Evolutionary conservation across 2,797 vertebrate genomes (phyloP).

Genomic region (Crossoptilon crossoptilon): DNA sequence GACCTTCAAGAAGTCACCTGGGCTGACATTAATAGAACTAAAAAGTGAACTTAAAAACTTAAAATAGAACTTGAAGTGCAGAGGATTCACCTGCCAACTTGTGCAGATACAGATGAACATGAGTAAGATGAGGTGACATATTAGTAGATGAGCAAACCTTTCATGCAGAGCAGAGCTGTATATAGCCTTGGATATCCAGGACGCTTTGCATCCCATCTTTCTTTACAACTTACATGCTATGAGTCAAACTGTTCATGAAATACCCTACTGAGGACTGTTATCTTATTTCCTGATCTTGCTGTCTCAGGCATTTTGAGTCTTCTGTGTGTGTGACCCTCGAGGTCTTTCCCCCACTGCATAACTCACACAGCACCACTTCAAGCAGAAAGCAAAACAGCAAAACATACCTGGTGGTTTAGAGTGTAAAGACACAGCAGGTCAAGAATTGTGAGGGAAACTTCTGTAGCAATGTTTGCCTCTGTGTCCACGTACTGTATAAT

Average conservation of each 20-base stretch:
- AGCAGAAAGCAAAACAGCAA: neutral
- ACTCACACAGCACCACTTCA: neutral
- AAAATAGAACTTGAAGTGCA: neutral
- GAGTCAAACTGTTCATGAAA: neutral
- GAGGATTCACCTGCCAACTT: neutral
- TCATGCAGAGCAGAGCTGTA: neutral
- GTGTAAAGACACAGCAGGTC: constrained; percentile 94
- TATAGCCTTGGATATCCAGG: accelerated
- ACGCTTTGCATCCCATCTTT: neutral
- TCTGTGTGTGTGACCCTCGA: neutral
- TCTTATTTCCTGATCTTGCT: neutral
- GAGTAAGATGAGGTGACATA: neutral
- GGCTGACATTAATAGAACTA: neutral
- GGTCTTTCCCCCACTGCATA: neutral
- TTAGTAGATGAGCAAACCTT: neutral
- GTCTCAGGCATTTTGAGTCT: neutral
- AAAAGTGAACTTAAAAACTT: no score
- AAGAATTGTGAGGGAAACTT: constrained; percentile 93
- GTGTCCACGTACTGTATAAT: constrained; percentile 90
- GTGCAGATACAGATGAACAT: neutral
- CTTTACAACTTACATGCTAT: neutral
- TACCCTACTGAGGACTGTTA: neutral
- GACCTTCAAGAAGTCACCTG: neutral
- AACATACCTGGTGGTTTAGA: constrained; percentile 84
- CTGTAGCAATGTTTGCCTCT: constrained; percentile 94